Conservation (phyloP, 1,140 invertebrate species). For the Habropoda laboriosa region DNA sequence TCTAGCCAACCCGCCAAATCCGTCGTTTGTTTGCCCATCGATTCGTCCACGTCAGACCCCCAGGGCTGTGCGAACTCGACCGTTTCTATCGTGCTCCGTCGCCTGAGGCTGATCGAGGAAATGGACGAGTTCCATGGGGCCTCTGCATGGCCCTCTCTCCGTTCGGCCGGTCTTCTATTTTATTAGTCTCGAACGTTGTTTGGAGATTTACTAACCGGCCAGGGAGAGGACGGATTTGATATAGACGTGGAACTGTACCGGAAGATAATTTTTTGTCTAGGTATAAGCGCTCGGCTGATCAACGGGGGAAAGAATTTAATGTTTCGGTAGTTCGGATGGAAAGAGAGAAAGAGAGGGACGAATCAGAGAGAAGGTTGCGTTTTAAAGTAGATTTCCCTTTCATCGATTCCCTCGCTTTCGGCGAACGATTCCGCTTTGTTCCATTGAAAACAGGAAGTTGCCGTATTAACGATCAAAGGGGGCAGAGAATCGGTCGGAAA, state of each 20-base stretch:
- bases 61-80: slow-evolving; percentile 45
- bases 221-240: not conserved
- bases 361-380: not conserved
- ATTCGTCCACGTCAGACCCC: slow-evolving; percentile 60
- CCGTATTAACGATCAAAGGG: slow-evolving; percentile 32
- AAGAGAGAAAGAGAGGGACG: too few relatives aligned
- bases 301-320: slow-evolving; percentile 4
- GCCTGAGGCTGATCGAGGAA: slow-evolving; percentile 37
- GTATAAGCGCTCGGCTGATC: not conserved
- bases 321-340: not conserved
- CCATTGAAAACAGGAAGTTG: slow-evolving; percentile 39
- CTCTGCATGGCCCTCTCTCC: too few relatives aligned
- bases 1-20: slow-evolving; percentile 57
- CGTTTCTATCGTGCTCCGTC: slow-evolving; percentile 37
- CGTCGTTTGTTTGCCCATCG: slow-evolving; percentile 66
- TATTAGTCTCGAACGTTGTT: slow-evolving; percentile 29
- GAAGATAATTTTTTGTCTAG: not conserved
- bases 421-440: slow-evolving; percentile 18
- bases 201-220: slow-evolving; percentile 8
- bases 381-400: slow-evolving; percentile 31
- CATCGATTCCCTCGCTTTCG: not conserved
- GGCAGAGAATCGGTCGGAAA: slow-evolving; percentile 1
- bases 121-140: slow-evolving; percentile 23
- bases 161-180: slow-evolving; percentile 5
- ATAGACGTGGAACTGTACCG: not conserved